Percentiles rank a stretch among this genome's conserved stretches.
Conservation (phyloP, 2,888 invertebrate species). For the Amorpha juglandis region DNA sequence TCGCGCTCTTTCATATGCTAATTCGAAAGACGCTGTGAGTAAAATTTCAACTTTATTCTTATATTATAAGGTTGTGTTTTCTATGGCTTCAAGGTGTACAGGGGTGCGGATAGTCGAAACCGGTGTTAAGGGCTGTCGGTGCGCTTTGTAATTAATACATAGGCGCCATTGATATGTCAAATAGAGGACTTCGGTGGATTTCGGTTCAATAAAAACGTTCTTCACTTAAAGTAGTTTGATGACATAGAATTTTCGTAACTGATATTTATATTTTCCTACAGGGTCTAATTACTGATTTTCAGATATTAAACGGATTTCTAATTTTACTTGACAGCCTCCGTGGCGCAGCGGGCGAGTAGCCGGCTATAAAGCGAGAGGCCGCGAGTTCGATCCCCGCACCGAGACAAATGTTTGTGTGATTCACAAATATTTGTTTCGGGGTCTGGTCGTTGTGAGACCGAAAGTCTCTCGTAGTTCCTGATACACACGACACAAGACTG, state of each 20-base stretch:
- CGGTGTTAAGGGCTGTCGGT: constrained; percentile 69
- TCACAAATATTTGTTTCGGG: too few species aligned
- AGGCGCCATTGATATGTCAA: constrained; percentile 77
- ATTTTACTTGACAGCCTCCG: too few species aligned
- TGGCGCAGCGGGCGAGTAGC: too few species aligned
- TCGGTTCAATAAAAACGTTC: constrained; percentile 51
- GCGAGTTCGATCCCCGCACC: too few species aligned
- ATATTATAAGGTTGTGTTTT: constrained; percentile 42
- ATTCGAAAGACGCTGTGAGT: constrained; percentile 48
- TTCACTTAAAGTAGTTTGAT: neutral
- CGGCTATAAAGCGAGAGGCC: too few species aligned
- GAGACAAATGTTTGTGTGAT: too few species aligned
- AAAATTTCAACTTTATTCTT: constrained; percentile 43
- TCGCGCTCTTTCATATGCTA: constrained; percentile 63
- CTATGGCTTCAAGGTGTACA: constrained; percentile 46
- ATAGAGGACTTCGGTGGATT: constrained; percentile 67
- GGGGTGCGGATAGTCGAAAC: constrained; percentile 71
- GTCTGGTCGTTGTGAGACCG: too few species aligned
- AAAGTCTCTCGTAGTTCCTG: too few species aligned
- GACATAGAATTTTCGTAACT: neutral
- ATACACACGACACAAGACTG: too few species aligned
- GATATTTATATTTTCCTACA: neutral
- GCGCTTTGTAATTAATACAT: constrained; percentile 80
- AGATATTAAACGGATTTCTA: too few species aligned
- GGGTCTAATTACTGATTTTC: too few species aligned